Conservation (phyloP, 2,113 vertebrate species). For the Mesitornis unicolor region DNA sequence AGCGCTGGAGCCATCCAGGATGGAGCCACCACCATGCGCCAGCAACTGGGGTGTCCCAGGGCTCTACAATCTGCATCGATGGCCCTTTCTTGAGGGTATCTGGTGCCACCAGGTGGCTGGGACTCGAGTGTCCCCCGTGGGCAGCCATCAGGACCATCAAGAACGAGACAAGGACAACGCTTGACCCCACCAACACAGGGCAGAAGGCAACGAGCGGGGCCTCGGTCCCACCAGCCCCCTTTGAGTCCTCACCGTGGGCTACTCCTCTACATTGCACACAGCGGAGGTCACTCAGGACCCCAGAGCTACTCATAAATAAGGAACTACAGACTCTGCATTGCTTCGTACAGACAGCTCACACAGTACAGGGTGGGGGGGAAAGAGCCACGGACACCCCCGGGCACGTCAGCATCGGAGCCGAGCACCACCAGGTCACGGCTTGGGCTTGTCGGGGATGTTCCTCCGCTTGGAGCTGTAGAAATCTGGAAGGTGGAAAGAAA, state of each 20-base stretch:
- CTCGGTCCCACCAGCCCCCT: not conserved
- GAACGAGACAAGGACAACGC: not conserved
- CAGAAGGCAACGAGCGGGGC: not conserved
- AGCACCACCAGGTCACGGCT: constrained; percentile 64
- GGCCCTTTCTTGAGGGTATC: not conserved
- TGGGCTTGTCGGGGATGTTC: constrained; percentile 75
- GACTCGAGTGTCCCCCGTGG: not conserved
- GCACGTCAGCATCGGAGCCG: not conserved
- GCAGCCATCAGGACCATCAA: not conserved
- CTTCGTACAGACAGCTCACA: not conserved
- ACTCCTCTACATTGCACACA: constrained; percentile 49
- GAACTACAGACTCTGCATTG: not conserved
- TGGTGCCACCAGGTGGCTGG: not conserved
- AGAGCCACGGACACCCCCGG: not conserved
- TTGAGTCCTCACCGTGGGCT: not conserved
- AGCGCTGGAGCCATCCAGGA: not conserved
- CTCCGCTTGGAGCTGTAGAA: constrained; percentile 87
- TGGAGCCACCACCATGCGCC: not conserved
- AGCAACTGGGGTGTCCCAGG: not conserved
- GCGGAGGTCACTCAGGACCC: constrained; percentile 15
- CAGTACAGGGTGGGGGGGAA: not conserved
- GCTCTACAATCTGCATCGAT: accelerated
- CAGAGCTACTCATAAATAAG: constrained; percentile 56
- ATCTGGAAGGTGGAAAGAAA: constrained; percentile 72
- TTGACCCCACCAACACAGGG: not conserved